Evolutionary conservation across 2,797 vertebrate genomes (phyloP).

Genomic region (Rhinogobio ventralis): DNA sequence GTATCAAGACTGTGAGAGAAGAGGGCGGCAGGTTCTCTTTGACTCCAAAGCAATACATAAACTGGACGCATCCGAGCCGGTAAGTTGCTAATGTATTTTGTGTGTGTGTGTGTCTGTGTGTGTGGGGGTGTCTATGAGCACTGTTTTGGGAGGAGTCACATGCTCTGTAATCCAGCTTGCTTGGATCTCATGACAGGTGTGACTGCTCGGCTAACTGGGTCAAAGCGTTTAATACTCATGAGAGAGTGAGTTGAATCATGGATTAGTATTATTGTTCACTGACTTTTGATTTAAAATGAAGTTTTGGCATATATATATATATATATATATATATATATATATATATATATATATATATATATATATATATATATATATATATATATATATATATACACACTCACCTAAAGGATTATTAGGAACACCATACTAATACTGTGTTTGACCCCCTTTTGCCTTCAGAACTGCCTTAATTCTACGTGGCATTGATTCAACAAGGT

Average conservation of each 20-base stretch:
- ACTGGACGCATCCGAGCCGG: conserved; percentile 76
- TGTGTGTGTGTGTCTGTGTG: conserved; percentile 37
- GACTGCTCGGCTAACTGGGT: conserved; percentile 71
- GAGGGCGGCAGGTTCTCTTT: conserved; percentile 87
- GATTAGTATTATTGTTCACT: conserved; percentile 3
- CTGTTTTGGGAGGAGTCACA: conserved; percentile 59
- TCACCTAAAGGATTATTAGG: too few relatives aligned
- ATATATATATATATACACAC: too few relatives aligned
- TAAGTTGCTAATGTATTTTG: conserved; percentile 62
- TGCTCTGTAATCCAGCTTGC: conserved; percentile 65
- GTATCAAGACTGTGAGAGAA: conserved; percentile 88
- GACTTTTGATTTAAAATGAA: conserved; percentile 16
- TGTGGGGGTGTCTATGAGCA: conserved; percentile 13
- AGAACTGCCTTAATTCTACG: too few relatives aligned
- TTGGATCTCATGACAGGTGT: conserved; percentile 67
- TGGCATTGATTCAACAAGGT: too few relatives aligned
- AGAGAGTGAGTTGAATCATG: conserved; percentile 20
- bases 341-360: too few relatives aligned
- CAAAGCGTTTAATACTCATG: conserved; percentile 58
- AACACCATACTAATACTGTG: too few relatives aligned
- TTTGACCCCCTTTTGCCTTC: too few relatives aligned
- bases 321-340: too few relatives aligned
- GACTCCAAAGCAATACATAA: conserved; percentile 87
- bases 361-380: too few relatives aligned
- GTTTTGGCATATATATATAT: too few relatives aligned